A percentile compares a stretch with the other conserved stretches of the same genome.
These are phyloP conservation scores for Eutrigla gurnardus DNA, from an alignment of 2,797 vertebrate genomes.

Conservation along the genomic window DNA sequence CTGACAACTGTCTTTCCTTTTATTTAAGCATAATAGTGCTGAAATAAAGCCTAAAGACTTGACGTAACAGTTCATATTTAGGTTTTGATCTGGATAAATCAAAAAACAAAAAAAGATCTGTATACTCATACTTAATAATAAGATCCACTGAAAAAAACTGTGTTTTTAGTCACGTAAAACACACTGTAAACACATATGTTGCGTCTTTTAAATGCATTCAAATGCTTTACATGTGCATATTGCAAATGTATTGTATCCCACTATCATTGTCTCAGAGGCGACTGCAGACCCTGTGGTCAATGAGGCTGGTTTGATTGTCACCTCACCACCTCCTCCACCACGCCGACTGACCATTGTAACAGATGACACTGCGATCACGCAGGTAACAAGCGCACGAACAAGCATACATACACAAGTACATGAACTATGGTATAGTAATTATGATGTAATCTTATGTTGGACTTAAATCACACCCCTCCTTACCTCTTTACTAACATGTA, in stretches of 20 bases:
- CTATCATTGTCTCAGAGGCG: slow-evolving; percentile 48
- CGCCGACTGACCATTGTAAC: slow-evolving; percentile 62
- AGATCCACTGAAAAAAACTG: background rate
- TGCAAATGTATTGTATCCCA: background rate
- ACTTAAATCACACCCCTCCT: slow-evolving; percentile 20
- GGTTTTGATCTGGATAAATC: background rate
- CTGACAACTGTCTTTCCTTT: background rate
- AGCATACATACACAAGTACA: background rate
- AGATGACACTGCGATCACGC: slow-evolving; percentile 57
- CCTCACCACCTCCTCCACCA: slow-evolving; percentile 61
- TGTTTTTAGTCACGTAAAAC: background rate
- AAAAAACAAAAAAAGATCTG: background rate
- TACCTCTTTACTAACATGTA: slow-evolving; percentile 58
- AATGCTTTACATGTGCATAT: background rate
- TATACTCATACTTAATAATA: background rate
- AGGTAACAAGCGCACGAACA: slow-evolving; percentile 57
- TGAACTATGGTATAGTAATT: slow-evolving; percentile 2
- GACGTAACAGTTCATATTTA: background rate
- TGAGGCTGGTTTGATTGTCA: slow-evolving; percentile 50
- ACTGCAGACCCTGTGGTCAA: slow-evolving; percentile 49
- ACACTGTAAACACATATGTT: background rate
- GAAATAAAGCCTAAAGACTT: background rate
- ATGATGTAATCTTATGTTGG: slow-evolving; percentile 6
- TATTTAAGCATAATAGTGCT: background rate
- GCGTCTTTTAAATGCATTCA: background rate